Conservation (phyloP, 2,797 vertebrate species). For the Phalanger gymnotis region DNA sequence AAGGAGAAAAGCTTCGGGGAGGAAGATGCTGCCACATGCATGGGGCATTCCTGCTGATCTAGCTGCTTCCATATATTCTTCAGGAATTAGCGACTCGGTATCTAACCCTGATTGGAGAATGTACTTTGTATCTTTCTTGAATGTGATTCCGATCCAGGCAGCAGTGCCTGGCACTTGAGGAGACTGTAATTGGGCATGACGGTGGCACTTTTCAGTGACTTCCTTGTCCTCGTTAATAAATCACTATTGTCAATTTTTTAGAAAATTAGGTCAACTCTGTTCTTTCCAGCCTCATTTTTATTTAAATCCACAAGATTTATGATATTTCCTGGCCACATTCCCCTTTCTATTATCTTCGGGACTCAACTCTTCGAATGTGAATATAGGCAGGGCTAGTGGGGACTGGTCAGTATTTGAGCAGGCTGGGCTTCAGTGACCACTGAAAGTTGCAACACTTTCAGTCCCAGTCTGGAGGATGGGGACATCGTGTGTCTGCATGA, state of each 20-base stretch:
- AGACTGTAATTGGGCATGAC: conserved; percentile 70
- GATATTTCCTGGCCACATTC: conserved; percentile 66
- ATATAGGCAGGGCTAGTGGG: background rate
- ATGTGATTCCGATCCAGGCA: background rate
- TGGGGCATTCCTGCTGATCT: background rate
- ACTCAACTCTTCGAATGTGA: conserved; percentile 64
- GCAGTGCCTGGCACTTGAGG: conserved; percentile 57
- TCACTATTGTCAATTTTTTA: conserved; percentile 74
- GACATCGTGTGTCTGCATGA: background rate
- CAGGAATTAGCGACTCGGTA: background rate
- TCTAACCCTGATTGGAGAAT: background rate
- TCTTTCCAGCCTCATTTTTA: conserved; percentile 80
- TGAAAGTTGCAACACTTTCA: background rate
- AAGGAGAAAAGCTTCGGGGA: background rate
- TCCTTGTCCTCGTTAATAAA: conserved; percentile 82
- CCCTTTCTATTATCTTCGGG: conserved; percentile 68
- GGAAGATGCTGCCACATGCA: background rate
- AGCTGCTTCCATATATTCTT: background rate
- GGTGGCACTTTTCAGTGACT: conserved; percentile 79
- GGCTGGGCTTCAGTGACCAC: background rate
- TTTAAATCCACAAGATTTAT: conserved; percentile 79
- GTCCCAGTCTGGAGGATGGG: background rate
- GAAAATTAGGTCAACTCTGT: conserved; percentile 75
- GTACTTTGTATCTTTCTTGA: background rate
- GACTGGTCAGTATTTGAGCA: conserved; percentile 3